phyloP scores from a whole-genome alignment of 2,113 vertebrate species.

The Nanorana parkeri region DNA sequence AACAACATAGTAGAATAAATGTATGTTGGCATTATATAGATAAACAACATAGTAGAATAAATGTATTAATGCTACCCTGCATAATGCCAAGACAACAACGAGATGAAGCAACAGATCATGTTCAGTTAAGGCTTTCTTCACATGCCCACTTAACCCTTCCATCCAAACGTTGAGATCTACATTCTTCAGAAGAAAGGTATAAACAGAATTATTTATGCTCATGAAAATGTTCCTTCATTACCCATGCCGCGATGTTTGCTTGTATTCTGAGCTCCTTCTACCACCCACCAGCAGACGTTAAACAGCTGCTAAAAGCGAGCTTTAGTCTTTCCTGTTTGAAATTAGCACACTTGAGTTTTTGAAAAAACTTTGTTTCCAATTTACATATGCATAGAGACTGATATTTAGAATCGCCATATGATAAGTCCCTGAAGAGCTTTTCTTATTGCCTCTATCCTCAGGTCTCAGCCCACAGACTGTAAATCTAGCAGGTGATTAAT shows the following conservation, averaged over 20 bases:
- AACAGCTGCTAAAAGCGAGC: conserved; percentile 97
- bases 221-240: conserved; percentile 99
- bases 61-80: too few relatives aligned
- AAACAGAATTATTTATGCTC: conserved; percentile 99
- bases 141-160: conserved; percentile 76
- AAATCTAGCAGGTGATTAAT: conserved; percentile 99
- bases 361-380: conserved; percentile 91
- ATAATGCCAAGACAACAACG: background rate
- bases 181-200: conserved; percentile 90
- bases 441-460: conserved; percentile 98
- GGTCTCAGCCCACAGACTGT: conserved; percentile 92
- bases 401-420: conserved; percentile 94
- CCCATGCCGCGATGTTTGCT: conserved; percentile 92
- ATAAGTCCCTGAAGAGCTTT: conserved; percentile 93
- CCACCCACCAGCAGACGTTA: conserved; percentile 98
- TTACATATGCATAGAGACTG: conserved; percentile 99
- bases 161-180: conserved; percentile 79
- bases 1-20: too few relatives aligned
- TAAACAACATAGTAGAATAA: too few relatives aligned
- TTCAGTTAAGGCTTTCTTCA: background rate
- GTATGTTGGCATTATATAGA: too few relatives aligned
- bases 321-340: conserved; percentile 93
- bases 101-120: background rate
- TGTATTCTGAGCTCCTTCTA: conserved; percentile 88
- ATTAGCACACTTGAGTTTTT: conserved; percentile 98